Base-by-base conservation (phyloP, 30 jellyfish, hydroid and myxozoan species). In the Pseudorhiza aurosa region DNA sequence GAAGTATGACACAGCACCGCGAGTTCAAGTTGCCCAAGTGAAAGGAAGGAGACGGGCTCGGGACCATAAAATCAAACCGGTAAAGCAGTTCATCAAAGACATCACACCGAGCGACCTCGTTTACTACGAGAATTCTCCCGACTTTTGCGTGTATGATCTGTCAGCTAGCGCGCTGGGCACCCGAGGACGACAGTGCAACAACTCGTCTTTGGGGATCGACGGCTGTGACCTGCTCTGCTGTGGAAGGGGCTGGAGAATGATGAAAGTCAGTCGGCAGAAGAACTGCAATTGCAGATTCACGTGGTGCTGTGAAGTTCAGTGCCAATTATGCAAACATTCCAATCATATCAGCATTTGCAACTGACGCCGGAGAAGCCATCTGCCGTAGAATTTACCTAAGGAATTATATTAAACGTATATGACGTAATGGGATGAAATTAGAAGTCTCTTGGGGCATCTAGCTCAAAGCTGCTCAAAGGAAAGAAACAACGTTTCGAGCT, bases 141-240 rank as follows among this genome's bases (percentile, higher is more conserved):
- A 92, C 62, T 92, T 86, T 64, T 92, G 98, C 69, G 76, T 30
- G 24, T 68, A 46, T 42, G 92, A 92, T 44, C 64, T 68, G 71
- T 87, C 84, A 35, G 77, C 91, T 8, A 96, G 98, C 39, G 72
- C 90, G 4, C 73, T 56, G 17, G 98, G 98, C 6, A 92, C 98
- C 2, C 79, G 75, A 6, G 98, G 98, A 18, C 84, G 98, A 45
- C 85, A 68, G 59, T 92, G 98, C 76, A 92, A 92, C 70, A 85
- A 70, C 31, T 46, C 88, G 8, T 92, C 98, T 29, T 67, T 94
- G 40, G 98, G 97, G 14, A 89, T 92, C 0, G 98, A 92, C 70
- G 98, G 98, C 4, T 92, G 98, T 62, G 89, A 80, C 4, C 93
- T 85, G 53, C 84, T 92, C 83, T 92, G 98, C 75, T 92, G 98